phyloP scores from a whole-genome alignment of 2,797 vertebrate species.

The Acridotheres tristis region DNA sequence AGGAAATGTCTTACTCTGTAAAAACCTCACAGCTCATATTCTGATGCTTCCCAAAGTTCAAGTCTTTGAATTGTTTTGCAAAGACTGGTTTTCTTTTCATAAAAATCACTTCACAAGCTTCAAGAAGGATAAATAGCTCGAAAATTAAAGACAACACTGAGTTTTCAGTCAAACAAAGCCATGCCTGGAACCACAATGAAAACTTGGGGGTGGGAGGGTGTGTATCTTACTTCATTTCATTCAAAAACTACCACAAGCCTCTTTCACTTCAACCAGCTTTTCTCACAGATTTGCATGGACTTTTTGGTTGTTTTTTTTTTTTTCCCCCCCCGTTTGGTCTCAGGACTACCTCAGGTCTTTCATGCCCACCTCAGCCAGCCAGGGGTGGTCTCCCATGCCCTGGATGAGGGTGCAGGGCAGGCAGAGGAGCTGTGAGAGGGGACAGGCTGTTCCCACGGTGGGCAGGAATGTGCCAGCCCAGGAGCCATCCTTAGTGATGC shows the following conservation, averaged over 20 bases:
- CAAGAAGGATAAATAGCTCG: not conserved
- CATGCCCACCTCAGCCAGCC: fast-evolving
- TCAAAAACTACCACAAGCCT: not conserved
- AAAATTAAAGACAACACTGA: conserved; percentile 23
- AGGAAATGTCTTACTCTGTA: not conserved
- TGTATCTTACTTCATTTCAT: not conserved
- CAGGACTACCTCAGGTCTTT: not conserved
- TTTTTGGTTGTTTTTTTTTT: fast-evolving
- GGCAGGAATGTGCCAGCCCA: not conserved
- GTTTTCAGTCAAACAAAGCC: conserved; percentile 1
- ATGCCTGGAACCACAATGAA: not conserved
- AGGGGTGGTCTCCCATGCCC: not conserved
- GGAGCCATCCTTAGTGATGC: not conserved
- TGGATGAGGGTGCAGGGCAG: not conserved
- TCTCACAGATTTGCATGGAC: not conserved
- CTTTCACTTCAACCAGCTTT: not conserved
- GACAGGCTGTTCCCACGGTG: fast-evolving
- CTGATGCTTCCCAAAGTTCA: not conserved
- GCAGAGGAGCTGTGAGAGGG: not conserved
- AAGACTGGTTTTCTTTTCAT: not conserved
- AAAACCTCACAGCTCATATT: not conserved
- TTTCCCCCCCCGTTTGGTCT: fast-evolving
- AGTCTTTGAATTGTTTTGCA: not conserved
- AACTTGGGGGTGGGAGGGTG: not conserved
- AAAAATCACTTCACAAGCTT: conserved; percentile 3